These are phyloP conservation scores for Danio albolineatus DNA, from an alignment of 2,797 vertebrate species.

Conservation along the genomic window DNA sequence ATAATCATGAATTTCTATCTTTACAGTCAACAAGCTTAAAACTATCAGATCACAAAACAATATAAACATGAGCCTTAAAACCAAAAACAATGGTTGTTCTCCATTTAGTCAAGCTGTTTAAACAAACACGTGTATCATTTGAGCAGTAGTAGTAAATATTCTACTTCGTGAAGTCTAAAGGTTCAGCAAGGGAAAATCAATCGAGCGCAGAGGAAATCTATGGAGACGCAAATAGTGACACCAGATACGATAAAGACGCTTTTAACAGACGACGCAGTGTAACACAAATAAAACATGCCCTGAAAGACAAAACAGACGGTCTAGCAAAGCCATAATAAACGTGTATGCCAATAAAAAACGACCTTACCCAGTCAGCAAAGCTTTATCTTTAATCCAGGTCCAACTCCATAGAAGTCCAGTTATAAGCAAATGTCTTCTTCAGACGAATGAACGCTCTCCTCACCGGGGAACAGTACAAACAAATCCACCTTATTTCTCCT, in stretches of 20 bases:
- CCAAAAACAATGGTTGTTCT: no score
- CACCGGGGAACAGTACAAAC: neutral
- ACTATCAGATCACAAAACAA: no score
- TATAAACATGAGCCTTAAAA: no score
- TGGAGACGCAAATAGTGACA: conserved; percentile 49
- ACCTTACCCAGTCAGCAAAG: conserved; percentile 30
- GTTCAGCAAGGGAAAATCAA: conserved; percentile 44
- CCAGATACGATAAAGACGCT: conserved; percentile 32
- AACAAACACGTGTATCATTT: neutral
- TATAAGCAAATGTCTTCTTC: conserved; percentile 30
- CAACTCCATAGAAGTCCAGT: conserved; percentile 53
- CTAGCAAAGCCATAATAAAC: neutral
- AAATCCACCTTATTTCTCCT: conserved; percentile 15
- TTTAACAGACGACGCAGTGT: neutral
- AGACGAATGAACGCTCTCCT: conserved; percentile 7
- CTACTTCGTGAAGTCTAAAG: conserved; percentile 9
- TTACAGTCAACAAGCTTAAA: no score
- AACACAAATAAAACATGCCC: neutral
- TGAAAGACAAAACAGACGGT: neutral
- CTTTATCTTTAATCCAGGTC: conserved; percentile 42
- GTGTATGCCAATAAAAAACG: neutral
- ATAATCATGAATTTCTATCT: no score
- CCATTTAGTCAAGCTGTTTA: neutral
- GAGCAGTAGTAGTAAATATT: neutral
- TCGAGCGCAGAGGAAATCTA: conserved; percentile 53